These are phyloP conservation scores for Tribolium castaneum DNA, from an alignment of 1,140 invertebrate species.

Conservation along the genomic window DNA sequence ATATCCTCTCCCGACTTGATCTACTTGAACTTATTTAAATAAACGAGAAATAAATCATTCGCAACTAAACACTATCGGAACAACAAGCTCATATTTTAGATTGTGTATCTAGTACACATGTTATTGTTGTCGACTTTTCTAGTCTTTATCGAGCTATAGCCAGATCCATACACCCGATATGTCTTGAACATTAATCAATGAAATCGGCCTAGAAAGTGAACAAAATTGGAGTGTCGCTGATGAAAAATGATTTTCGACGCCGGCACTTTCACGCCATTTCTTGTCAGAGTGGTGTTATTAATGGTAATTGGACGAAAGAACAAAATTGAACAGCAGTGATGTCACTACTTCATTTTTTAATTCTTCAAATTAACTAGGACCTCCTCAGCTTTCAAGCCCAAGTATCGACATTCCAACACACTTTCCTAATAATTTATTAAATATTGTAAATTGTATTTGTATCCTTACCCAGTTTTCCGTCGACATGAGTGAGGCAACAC, in stretches of 20 bases:
- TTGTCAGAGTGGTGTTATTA: not conserved
- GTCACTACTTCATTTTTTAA: not conserved
- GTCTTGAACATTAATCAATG: conserved; percentile 2
- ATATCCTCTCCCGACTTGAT: conserved; percentile 8
- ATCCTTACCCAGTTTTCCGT: no score
- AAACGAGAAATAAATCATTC: conserved; percentile 34
- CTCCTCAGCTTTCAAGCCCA: not conserved
- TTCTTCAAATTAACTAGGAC: not conserved
- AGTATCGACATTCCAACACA: no score
- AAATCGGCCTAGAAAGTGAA: conserved; percentile 16
- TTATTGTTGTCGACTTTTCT: conserved; percentile 39
- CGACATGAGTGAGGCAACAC: no score
- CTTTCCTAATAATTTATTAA: no score
- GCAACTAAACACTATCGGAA: conserved; percentile 10
- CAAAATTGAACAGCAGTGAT: not conserved
- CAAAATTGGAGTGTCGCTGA: conserved; percentile 9
- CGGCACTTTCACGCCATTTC: not conserved
- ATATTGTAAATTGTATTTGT: no score
- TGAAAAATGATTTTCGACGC: not conserved
- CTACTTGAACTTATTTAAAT: conserved; percentile 41
- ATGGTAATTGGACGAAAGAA: not conserved
- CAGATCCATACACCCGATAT: conserved; percentile 8
- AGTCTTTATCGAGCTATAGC: conserved; percentile 2
- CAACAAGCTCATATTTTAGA: conserved; percentile 40
- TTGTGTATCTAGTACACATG: conserved; percentile 39